phyloP scores from a whole-genome alignment of 2,888 invertebrate genomes.

The Tholera decimalis region DNA sequence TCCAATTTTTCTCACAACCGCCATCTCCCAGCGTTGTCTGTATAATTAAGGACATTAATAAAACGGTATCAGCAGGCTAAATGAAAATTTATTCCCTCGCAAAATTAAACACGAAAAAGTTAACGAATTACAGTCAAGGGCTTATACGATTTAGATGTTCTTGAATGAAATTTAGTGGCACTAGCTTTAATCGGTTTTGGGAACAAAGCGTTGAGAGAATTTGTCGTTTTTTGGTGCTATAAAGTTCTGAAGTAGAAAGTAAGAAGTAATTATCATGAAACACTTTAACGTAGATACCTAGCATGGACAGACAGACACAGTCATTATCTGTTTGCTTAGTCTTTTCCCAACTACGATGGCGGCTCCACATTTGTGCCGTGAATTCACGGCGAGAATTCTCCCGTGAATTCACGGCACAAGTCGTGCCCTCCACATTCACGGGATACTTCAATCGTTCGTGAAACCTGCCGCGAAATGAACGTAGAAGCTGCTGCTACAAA shows the following conservation, averaged over 20 bases:
- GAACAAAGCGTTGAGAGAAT: neutral
- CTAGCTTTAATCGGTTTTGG: constrained; percentile 18
- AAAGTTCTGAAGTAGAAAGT: neutral
- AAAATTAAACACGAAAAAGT: constrained; percentile 82
- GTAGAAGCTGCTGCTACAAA: no score
- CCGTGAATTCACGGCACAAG: no score
- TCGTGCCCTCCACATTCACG: no score
- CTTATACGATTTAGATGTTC: constrained; percentile 49
- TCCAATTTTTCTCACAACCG: constrained; percentile 60
- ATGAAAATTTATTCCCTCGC: constrained; percentile 87
- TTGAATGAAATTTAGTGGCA: constrained; percentile 24
- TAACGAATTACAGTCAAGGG: constrained; percentile 63
- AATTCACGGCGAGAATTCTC: no score
- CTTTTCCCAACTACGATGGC: no score
- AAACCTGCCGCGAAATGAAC: no score
- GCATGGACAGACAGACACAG: neutral
- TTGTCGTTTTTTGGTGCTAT: neutral
- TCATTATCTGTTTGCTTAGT: no score
- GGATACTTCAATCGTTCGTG: no score
- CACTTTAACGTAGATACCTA: neutral
- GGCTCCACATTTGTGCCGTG: no score
- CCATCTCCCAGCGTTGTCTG: constrained; percentile 67
- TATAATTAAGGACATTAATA: constrained; percentile 86
- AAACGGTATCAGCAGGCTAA: constrained; percentile 81
- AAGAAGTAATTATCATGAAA: neutral